Conservation (phyloP, 2,888 invertebrate species). For the Ceramica pisi region DNA sequence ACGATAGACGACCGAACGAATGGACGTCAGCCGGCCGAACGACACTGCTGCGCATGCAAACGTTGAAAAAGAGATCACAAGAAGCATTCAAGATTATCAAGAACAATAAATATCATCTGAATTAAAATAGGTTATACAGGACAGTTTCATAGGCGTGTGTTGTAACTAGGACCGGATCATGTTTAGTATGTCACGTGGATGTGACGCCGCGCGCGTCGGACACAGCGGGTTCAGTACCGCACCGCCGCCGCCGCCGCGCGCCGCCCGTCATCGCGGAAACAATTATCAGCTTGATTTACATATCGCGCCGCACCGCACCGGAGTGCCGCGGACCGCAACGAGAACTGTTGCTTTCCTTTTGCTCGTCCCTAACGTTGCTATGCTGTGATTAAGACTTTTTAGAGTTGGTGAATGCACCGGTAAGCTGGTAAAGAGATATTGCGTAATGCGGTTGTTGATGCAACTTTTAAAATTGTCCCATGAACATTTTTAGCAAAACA, state of each 20-base stretch:
- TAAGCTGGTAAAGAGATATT: background rate
- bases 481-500: too few relatives aligned
- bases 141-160: background rate
- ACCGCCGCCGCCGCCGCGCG: background rate
- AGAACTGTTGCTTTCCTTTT: slow-evolving; percentile 9
- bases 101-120: background rate
- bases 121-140: background rate
- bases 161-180: background rate
- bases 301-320: slow-evolving; percentile 14
- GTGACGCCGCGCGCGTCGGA: background rate
- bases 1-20: too few relatives aligned
- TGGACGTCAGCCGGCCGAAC: too few relatives aligned
- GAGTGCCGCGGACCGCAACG: background rate
- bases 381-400: too few relatives aligned
- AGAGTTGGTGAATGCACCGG: too few relatives aligned
- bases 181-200: background rate
- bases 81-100: background rate
- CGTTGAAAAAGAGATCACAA: background rate
- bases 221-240: background rate
- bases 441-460: too few relatives aligned
- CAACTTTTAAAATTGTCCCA: too few relatives aligned
- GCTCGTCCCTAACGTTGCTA: too few relatives aligned
- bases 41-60: too few relatives aligned
- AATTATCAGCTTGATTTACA: slow-evolving; percentile 65
- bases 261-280: slow-evolving; percentile 42